Conservation (phyloP, 2,113 vertebrate species). For the Mesoclemmys tuberculata region DNA sequence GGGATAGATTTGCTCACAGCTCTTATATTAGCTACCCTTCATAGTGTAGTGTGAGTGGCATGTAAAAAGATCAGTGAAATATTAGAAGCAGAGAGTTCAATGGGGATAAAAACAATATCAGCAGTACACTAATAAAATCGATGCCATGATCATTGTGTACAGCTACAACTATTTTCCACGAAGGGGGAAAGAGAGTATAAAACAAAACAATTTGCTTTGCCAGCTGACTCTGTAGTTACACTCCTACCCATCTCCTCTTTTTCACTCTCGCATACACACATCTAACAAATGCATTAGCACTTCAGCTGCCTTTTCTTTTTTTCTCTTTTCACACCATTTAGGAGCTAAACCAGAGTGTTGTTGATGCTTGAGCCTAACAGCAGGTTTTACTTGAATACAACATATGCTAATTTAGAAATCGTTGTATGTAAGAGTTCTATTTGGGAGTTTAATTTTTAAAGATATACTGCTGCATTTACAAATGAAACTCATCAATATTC, state of each 20-base stretch:
- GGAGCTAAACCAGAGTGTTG: constrained; percentile 40
- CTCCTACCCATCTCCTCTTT: not conserved
- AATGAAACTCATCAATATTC: not conserved
- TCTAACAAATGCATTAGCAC: constrained; percentile 51
- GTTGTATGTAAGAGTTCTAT: not conserved
- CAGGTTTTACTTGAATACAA: constrained; percentile 45
- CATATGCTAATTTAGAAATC: constrained; percentile 35
- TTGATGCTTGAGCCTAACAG: constrained; percentile 59
- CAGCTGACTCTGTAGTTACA: not conserved
- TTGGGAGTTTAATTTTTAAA: constrained; percentile 8
- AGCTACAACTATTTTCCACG: constrained; percentile 50
- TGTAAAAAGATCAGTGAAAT: not conserved
- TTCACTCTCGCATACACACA: not conserved
- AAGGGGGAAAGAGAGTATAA: constrained; percentile 14
- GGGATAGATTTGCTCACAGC: not conserved
- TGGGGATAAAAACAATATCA: constrained; percentile 20
- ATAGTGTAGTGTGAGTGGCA: rapidly evolving
- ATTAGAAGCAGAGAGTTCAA: not conserved
- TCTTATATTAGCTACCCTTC: not conserved
- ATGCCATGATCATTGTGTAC: not conserved
- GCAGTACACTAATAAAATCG: constrained; percentile 44
- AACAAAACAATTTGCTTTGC: not conserved
- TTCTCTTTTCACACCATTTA: constrained; percentile 33
- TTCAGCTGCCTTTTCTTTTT: constrained; percentile 55
- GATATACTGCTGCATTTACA: not conserved